Conservation (phyloP, 2,113 vertebrate species). For the Bujurquina vittata region DNA sequence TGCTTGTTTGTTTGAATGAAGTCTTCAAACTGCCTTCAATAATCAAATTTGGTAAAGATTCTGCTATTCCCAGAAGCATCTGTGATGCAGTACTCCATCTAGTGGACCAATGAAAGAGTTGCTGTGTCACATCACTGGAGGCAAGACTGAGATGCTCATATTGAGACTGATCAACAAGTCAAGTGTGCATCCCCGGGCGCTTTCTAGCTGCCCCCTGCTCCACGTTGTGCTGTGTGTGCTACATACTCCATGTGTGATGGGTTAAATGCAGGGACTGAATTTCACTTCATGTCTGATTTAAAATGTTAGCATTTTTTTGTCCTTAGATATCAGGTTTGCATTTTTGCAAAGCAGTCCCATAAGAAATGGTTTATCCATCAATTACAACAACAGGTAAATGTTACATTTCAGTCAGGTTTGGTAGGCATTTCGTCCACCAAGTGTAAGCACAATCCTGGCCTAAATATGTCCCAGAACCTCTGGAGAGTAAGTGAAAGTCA, state of each 20-base stretch:
- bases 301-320: too few relatives aligned
- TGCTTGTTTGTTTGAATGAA: background rate
- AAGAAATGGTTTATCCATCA: background rate
- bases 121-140: background rate
- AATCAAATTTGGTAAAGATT: background rate
- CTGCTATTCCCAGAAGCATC: background rate
- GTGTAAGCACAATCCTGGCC: conserved; percentile 14
- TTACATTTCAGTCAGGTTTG: background rate
- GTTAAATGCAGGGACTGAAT: too few relatives aligned
- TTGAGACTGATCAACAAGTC: background rate
- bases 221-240: too few relatives aligned
- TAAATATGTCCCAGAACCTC: conserved; percentile 52
- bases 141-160: background rate
- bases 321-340: background rate
- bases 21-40: background rate
- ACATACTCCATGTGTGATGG: too few relatives aligned
- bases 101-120: conserved; percentile 32
- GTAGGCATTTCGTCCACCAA: background rate
- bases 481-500: conserved; percentile 62
- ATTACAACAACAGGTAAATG: background rate
- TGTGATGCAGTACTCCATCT: conserved; percentile 40
- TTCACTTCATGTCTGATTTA: too few relatives aligned
- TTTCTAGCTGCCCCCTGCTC: too few relatives aligned
- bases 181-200: background rate
- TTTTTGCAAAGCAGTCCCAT: background rate